Base-by-base conservation (phyloP, 2,888 invertebrate genomes). In the Drosophila mercatorum region DNA sequence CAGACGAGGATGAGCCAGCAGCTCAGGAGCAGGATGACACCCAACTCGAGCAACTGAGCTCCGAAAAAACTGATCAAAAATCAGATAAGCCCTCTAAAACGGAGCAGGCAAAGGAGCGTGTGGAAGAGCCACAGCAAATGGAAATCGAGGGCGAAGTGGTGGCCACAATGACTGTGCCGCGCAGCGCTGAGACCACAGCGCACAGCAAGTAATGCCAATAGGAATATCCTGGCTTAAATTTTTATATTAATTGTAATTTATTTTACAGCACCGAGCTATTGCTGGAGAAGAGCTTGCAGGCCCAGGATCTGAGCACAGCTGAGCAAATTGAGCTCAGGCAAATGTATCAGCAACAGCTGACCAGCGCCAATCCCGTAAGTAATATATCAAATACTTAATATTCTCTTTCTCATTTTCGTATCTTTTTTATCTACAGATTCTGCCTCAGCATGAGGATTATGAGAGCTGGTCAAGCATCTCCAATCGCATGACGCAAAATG, bases 101-200 rank as follows among this genome's bases (percentile, higher is more conserved):
- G 10, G 92, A 93, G 81, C 80, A 93, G 91, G 70, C 91, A 81
- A 93, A 94, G 87, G 93, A 93, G 89, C 94, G 94, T 0, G 93
- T 94, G 12, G 88, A 90, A 34, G 76, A 78, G 0, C 92, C 93
- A 0, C 91, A 93, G 56, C 91, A 93, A 78, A 92, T 95, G 36
- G 95, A 96, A 80, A 93, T 97, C 2, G 97, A 97, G 76, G 98
- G 98, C 0, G 97, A 97, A 34, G 91, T 93, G 0, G 94, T 96
- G 0, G 91, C 93, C 60, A 98, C 98, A 0, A 91, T 93, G 63
- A 94, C 93, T 0, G 97, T 95, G 14, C 93, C 94, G 0, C 94
- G 98, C 74, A 96, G 95, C 44, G 92, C 92, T 0, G 97, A 97
- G 26, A 96, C 97, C 0, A 95, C 95, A 1, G 96, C 97, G 82